Evolutionary conservation across 2,888 invertebrate genomes (phyloP).

Genomic region (Carpatolechia fugitivella): DNA sequence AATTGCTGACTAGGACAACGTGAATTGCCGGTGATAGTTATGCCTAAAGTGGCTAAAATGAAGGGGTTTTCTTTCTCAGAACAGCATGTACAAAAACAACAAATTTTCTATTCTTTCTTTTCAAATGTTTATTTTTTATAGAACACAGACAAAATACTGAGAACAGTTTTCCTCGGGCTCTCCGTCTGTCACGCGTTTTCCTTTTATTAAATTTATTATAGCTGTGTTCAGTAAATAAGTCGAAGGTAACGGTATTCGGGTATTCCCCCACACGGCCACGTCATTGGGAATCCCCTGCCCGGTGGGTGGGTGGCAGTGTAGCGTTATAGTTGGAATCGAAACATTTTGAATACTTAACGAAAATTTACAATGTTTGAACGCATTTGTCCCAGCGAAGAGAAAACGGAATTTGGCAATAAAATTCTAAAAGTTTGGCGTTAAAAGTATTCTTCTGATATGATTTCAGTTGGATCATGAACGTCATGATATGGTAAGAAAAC

Average conservation of each 20-base stretch:
- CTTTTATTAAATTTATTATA: slow-evolving; percentile 71
- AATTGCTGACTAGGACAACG: too few relatives aligned
- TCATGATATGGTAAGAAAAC: neutral
- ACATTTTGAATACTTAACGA: slow-evolving; percentile 33
- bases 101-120: slow-evolving; percentile 4
- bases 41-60: too few relatives aligned
- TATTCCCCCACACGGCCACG: slow-evolving; percentile 44
- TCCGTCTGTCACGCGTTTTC: slow-evolving; percentile 56
- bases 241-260: slow-evolving; percentile 49
- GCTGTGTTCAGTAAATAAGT: slow-evolving; percentile 63
- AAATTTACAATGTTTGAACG: slow-evolving; percentile 17
- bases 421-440: too few relatives aligned
- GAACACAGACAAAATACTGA: slow-evolving; percentile 27
- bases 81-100: neutral
- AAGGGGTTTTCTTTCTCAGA: too few relatives aligned
- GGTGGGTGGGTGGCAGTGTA: slow-evolving; percentile 50
- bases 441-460: too few relatives aligned
- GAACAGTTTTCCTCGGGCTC: slow-evolving; percentile 37
- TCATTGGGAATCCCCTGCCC: slow-evolving; percentile 57
- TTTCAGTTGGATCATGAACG: too few relatives aligned
- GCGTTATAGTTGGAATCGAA: slow-evolving; percentile 47
- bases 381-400: neutral
- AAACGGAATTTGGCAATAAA: too few relatives aligned
- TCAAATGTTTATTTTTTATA: slow-evolving; percentile 8
- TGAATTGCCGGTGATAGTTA: too few relatives aligned